These are phyloP conservation scores for Dendrolimus pini DNA, from an alignment of 2,888 invertebrate genomes.

Conservation along the genomic window DNA sequence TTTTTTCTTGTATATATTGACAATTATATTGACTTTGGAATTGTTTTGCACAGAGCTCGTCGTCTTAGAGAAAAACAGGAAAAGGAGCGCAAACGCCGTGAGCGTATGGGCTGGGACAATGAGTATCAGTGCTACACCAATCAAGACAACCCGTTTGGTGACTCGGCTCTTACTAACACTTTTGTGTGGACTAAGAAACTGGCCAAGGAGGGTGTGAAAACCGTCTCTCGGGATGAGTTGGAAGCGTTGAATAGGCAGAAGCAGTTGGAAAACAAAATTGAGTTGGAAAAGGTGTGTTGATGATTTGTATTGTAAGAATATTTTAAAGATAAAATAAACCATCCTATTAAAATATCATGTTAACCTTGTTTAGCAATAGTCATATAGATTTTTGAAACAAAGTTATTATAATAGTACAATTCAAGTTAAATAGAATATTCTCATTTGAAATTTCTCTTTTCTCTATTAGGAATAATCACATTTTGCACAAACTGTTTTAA, in stretches of 20 bases:
- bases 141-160: slow-evolving; percentile 99
- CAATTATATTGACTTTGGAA: too few species aligned
- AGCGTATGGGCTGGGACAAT: slow-evolving; percentile 98
- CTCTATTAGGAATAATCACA: too few species aligned
- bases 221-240: slow-evolving; percentile 85
- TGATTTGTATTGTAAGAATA: too few species aligned
- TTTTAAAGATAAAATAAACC: too few species aligned
- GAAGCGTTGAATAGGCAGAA: slow-evolving; percentile 90
- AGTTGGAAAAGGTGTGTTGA: slow-evolving; percentile 87
- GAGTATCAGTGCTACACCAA: slow-evolving; percentile 98
- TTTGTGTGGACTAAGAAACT: slow-evolving; percentile 99
- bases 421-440: too few species aligned
- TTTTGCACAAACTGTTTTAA: too few species aligned
- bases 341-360: too few species aligned
- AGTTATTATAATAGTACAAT: too few species aligned
- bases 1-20: too few species aligned
- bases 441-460: too few species aligned
- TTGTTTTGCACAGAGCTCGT: slow-evolving; percentile 58
- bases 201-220: slow-evolving; percentile 92
- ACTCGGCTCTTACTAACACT: slow-evolving; percentile 94
- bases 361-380: too few species aligned
- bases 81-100: slow-evolving; percentile 91
- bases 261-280: slow-evolving; percentile 93
- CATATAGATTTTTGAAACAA: too few species aligned
- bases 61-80: slow-evolving; percentile 93